phyloP scores from a whole-genome alignment of 2,113 vertebrate genomes.

The Entelurus aequoreus region DNA sequence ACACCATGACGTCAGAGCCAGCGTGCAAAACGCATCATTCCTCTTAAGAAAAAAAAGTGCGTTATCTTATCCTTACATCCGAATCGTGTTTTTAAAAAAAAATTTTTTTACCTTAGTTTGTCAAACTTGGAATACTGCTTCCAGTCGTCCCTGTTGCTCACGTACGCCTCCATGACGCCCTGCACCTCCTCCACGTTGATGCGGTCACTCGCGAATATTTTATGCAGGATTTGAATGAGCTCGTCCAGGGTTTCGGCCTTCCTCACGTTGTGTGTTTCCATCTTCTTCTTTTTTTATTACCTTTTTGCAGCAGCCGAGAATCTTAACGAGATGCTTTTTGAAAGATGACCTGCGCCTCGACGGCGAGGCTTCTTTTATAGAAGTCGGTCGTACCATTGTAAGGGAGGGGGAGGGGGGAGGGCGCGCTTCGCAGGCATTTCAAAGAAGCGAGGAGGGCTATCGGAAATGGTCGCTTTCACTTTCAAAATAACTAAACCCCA shows the following conservation, averaged over 20 bases:
- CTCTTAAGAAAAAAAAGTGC: background rate
- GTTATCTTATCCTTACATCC: background rate
- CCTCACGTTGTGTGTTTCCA: constrained; percentile 77
- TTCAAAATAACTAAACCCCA: background rate
- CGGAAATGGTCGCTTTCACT: background rate
- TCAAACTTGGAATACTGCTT: constrained; percentile 82
- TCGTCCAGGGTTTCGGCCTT: constrained; percentile 80
- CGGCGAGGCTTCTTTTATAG: too few species aligned
- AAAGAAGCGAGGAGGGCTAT: background rate
- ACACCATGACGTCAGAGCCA: background rate
- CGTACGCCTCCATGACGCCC: constrained; percentile 84
- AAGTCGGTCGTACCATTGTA: constrained; percentile 66
- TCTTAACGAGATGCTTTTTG: rapidly evolving
- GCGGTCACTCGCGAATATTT: constrained; percentile 76
- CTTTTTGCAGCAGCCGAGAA: too few species aligned
- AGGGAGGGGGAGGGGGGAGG: constrained; percentile 8
- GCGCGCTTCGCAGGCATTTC: background rate
- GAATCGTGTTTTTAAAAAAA: background rate
- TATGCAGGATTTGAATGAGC: constrained; percentile 77
- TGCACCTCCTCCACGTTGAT: constrained; percentile 88
- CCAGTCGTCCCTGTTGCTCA: constrained; percentile 87
- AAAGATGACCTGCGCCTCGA: background rate
- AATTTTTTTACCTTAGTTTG: constrained; percentile 79
- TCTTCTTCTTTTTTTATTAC: constrained; percentile 27
- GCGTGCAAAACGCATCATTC: constrained; percentile 19